Evolutionary conservation across 2,113 vertebrate species (phyloP), one percentile per base, ranked within the genome.

Genomic region (Megaceryle maxima): DNA sequence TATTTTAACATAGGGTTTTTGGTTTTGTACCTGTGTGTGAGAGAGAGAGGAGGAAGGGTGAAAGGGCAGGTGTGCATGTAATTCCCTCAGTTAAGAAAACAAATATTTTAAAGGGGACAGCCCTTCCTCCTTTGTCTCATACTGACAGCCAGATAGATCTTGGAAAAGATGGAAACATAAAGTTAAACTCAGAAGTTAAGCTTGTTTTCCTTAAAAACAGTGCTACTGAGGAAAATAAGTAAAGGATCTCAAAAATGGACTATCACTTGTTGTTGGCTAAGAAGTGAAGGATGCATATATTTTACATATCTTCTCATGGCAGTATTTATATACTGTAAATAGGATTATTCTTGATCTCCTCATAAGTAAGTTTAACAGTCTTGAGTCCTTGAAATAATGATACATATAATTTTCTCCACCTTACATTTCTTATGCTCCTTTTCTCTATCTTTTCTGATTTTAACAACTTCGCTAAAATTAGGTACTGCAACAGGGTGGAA

Each of bases 401-500:
- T 15, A 43, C 3, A 3, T 18, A 26, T 6, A 0, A 31, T 66
- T 70, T 78, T 56, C 4, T 70, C 26, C 4, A 21, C 11, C 13
- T 74, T 60, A 43, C 5, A 16, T 33, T 86, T 82, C 11, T n/a
- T 79, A 72, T 1, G 1, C 19, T 3, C 6, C 2, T 41, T 48
- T 46, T 57, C 5, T 53, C 12, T 41, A 2, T 53, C 11, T 79
- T 50, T 11, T 59, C 13, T 12, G 7, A 73, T 82, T 74, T 82
- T 63, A 73, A 44, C 1, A 33, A 10, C 5, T 48, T 41, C 46
- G 5, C 6, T 56, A 70, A 77, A 60, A 11, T 26, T 55, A 35
- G 7, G 4, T 43, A 39, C 3, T 0, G 4, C 3, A 35, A 25
- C 1, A 24, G 1, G 4, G 5, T 31, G 17, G 7, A 41, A 3